Percentiles rank a stretch among this genome's conserved stretches.
Evolutionary conservation across 2,113 vertebrate genomes (phyloP).

Genomic region (Equus quagga): DNA sequence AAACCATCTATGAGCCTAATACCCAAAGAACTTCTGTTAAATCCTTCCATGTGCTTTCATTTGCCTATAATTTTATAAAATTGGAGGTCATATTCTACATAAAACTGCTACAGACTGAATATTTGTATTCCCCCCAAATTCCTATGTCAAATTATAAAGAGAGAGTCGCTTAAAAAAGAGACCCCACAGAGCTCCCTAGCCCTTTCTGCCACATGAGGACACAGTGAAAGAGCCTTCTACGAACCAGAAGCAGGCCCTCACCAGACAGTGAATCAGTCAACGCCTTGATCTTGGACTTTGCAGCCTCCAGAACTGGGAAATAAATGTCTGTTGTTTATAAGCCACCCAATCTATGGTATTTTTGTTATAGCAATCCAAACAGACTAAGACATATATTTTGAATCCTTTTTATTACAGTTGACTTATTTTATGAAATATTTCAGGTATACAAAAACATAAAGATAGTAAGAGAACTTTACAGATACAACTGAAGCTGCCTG

Average conservation of each 20-base stretch:
- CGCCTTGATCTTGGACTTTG: neutral
- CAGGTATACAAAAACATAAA: neutral
- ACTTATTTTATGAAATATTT: conserved; percentile 36
- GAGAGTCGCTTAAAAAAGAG: neutral
- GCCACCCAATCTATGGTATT: neutral
- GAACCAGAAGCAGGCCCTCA: neutral
- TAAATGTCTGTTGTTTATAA: neutral
- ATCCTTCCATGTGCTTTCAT: neutral
- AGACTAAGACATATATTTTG: neutral
- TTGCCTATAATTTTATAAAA: neutral
- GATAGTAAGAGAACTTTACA: neutral
- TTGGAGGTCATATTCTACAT: neutral
- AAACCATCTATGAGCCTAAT: neutral
- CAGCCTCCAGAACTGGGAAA: neutral
- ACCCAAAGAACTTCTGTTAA: neutral
- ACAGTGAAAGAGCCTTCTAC: neutral
- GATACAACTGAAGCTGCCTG: neutral
- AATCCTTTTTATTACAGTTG: neutral
- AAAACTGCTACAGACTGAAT: neutral
- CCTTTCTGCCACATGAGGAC: neutral
- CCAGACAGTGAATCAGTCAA: neutral
- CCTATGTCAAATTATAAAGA: neutral
- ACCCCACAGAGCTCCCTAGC: neutral
- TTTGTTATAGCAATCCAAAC: neutral
- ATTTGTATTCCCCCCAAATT: neutral